Evolutionary conservation across 2,113 vertebrate genomes (phyloP), one percentile per base, ranked within the genome.

Genomic region (Pomatorhinus ruficollis): DNA sequence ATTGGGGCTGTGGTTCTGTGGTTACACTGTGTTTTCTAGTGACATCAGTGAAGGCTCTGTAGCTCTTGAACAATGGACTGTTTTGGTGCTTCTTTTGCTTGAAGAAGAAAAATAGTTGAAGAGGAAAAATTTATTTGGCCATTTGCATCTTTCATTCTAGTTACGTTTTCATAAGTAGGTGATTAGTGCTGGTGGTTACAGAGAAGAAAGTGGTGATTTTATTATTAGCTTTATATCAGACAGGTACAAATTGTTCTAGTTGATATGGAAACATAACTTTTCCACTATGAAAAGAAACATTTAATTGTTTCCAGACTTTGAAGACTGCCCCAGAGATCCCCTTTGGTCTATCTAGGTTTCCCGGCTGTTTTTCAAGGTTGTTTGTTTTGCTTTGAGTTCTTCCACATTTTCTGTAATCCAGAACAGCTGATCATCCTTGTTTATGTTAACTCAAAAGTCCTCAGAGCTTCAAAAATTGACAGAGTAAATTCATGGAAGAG

Each of bases 101-200:
- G 45, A 94, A 86, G 45, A 60, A 66, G 61, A 93, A 91, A 93
- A 92, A 74, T n/a, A 94, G 45, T 35, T 30, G 17, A 72, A 77
- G 75, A 42, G 87, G 71, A 45, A 89, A 93, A 77, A 65, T n/a
- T 64, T 61, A 90, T 83, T 93, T 93, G 54, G 13, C 70, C 33
- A 90, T 96, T 97, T 96, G 75, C 84, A 94, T 94, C 47, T 96
- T 97, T 91, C 93, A 75, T 87, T 88, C 40, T 85, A 47, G 65
- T 76, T 92, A 78, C 0, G 0, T 96, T 96, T 91, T 90, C 2
- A 0, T 65, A 83, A 87, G 45, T 47, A 27, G 15, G 11, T 83
- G 69, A 71, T 84, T 44, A 81, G 19, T 57, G 21, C 70, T 79
- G 76, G 87, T 74, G 75, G 91, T 95, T 94, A 63, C 54, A 69